Conservation (phyloP, 2,888 invertebrate genomes). For the Xestia rhomboidea region DNA sequence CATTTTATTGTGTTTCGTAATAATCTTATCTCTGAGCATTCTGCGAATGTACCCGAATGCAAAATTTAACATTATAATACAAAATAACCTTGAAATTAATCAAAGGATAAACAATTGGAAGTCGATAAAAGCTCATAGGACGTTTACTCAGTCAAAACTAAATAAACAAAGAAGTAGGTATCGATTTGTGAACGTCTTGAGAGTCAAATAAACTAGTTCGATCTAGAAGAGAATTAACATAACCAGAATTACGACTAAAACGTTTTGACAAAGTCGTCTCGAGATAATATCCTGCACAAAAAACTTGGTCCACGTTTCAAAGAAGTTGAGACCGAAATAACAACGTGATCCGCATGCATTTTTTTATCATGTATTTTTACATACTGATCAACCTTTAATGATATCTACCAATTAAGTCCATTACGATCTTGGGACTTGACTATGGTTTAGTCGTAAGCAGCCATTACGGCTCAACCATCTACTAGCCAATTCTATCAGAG, state of each 20-base stretch:
- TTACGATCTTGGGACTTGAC: neutral
- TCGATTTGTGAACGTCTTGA: neutral
- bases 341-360: neutral
- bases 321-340: slow-evolving; percentile 10
- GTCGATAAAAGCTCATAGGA: slow-evolving; percentile 23
- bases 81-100: slow-evolving; percentile 47
- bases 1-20: slow-evolving; percentile 19
- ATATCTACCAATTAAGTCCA: neutral
- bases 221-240: slow-evolving; percentile 31
- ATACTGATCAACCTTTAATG: neutral
- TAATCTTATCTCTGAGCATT: slow-evolving; percentile 38
- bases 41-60: slow-evolving; percentile 16
- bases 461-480: too few species aligned
- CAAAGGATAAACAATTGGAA: slow-evolving; percentile 26
- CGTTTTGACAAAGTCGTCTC: neutral
- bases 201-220: slow-evolving; percentile 8
- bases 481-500: neutral
- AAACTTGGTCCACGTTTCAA: neutral
- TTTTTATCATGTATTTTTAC: neutral
- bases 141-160: slow-evolving; percentile 6
- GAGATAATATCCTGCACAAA: slow-evolving; percentile 14
- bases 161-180: slow-evolving; percentile 22
- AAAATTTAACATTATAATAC: slow-evolving; percentile 14
- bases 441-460: neutral
- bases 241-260: slow-evolving; percentile 33